These are phyloP conservation scores for Stegodyphus dumicola DNA, from an alignment of 1,140 invertebrate genomes.

Conservation along the genomic window DNA sequence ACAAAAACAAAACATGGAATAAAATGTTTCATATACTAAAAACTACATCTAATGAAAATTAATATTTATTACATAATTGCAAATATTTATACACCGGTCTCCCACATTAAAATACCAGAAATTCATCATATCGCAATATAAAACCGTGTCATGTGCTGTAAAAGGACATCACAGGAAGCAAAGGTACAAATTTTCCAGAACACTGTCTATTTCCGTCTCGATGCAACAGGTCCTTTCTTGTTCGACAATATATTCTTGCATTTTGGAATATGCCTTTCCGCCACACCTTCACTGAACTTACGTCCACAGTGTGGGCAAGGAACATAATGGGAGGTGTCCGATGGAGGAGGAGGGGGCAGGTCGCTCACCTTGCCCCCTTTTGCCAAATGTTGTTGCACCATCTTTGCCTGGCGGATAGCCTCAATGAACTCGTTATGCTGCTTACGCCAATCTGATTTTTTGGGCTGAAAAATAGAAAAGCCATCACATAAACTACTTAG, in stretches of 20 bases:
- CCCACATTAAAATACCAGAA: too few species aligned
- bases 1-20: too few species aligned
- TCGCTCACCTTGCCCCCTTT: conserved; percentile 87
- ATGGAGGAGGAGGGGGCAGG: conserved; percentile 87
- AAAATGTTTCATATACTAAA: too few species aligned
- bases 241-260: conserved; percentile 72
- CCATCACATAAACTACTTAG: too few species aligned
- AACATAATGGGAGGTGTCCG: conserved; percentile 69
- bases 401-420: conserved; percentile 80
- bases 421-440: conserved; percentile 74
- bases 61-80: too few species aligned
- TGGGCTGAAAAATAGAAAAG: conserved; percentile 14
- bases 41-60: too few species aligned
- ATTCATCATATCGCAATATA: too few species aligned
- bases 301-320: conserved; percentile 84
- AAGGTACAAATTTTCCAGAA: not conserved
- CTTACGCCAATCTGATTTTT: conserved; percentile 71
- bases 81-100: too few species aligned
- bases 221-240: conserved; percentile 31
- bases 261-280: conserved; percentile 90
- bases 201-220: conserved; percentile 20
- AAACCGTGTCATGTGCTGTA: too few species aligned
- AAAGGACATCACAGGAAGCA: too few species aligned
- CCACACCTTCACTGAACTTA: conserved; percentile 86
- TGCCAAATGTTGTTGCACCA: conserved; percentile 83